Base-by-base conservation (phyloP, 1,140 invertebrate species). In the Pseudomyrmex pallidus region DNA sequence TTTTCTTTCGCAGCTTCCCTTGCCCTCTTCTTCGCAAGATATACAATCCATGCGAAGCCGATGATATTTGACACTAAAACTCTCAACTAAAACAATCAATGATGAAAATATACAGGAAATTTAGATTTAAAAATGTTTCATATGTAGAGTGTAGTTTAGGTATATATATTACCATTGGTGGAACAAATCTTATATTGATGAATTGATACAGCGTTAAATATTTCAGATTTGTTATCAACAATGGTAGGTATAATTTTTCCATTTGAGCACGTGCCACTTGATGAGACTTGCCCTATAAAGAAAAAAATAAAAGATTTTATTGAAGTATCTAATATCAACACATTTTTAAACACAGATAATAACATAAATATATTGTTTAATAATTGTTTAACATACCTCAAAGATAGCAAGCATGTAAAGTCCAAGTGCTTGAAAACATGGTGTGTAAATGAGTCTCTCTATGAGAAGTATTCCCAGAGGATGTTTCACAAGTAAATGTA, bases 151-250 rank as follows among this genome's bases (percentile, higher is more conserved):
- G 59, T 72, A 59, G 64, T 13, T 57, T 48, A 48, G 77, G 8
- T 2, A 44, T 50, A 17, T 85, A 93, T 93, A 95, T 70, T 95
- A 97, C 96, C 95, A 97, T 95, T 86, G 96, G 96, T 20, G 96
- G 96, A 9, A 97, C 95, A 88, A 96, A 96, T 78, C 95, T 95
- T 64, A 97, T 93, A 90, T 97, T 97, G 0, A 97, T 93, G 63
- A 96, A 95, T 85, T 97, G 96, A 83, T 96, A 94, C 13, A 97
- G 82, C 4, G 96, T 97, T 15, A 97, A 88, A 92, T 96, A 97
- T 91, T 96, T 96, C 95, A 96, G 96, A 93, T 97, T 97, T 15
- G 96, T 95, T 82, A 93, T 92, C 22, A 97, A 89, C 57, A 97
- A 92, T 0, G 95, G 95, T 89, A 93, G 94, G 85, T 96, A 96